phyloP scores from a whole-genome alignment of 1,140 invertebrate species.

The Meloidogyne hapla region DNA sequence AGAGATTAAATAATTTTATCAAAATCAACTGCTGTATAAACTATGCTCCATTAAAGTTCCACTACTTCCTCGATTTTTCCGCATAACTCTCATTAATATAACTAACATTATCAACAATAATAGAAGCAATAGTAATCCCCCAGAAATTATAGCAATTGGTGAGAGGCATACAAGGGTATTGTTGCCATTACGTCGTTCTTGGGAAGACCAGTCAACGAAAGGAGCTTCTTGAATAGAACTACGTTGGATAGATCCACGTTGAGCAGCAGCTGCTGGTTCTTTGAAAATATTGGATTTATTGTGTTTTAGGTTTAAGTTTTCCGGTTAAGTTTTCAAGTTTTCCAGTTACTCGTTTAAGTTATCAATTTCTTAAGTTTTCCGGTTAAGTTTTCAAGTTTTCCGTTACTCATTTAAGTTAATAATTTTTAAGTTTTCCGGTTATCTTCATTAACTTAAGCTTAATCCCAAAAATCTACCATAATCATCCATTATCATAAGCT shows the following conservation, averaged over 20 bases:
- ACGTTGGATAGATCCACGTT: conserved; percentile 2
- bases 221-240: conserved; percentile 29
- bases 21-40: conserved; percentile 17
- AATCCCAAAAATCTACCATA: conserved; percentile 23
- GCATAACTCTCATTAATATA: conserved; percentile 27
- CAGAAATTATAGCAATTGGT: conserved; percentile 39
- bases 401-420: no score
- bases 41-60: conserved; percentile 19
- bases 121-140: conserved; percentile 29
- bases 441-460: background rate
- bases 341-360: no score
- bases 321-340: no score
- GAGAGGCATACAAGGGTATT: conserved; percentile 40
- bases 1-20: no score
- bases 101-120: conserved; percentile 24
- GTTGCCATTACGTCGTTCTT: background rate
- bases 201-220: conserved; percentile 11
- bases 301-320: background rate
- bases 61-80: conserved; percentile 9
- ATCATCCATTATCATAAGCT: conserved; percentile 58
- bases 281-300: background rate
- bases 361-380: background rate
- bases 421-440: background rate
- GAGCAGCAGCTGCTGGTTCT: conserved; percentile 32
- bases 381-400: no score